These are phyloP conservation scores for Sebastes taczanowskii DNA, from an alignment of 2,797 vertebrate genomes.

Conservation along the genomic window DNA sequence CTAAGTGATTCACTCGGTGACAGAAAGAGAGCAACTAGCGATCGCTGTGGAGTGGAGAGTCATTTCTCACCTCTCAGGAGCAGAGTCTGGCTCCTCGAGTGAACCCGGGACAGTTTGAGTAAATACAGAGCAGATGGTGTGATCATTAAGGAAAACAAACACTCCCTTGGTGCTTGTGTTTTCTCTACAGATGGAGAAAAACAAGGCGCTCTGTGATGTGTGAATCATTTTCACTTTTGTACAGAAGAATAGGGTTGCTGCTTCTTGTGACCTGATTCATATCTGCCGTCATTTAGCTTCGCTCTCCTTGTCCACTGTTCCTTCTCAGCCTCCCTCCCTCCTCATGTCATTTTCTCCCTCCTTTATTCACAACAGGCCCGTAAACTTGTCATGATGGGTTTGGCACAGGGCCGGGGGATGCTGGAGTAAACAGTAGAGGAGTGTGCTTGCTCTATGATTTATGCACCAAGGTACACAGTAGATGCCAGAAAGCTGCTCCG, in stretches of 20 bases:
- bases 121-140: slow-evolving; percentile 65
- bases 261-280: slow-evolving; percentile 47
- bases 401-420: slow-evolving; percentile 1
- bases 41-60: slow-evolving; percentile 32
- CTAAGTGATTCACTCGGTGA: slow-evolving; percentile 57
- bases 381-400: slow-evolving; percentile 29
- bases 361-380: slow-evolving; percentile 28
- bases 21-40: slow-evolving; percentile 40
- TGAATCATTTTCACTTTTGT: slow-evolving; percentile 33
- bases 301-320: background rate
- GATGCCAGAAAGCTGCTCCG: slow-evolving; percentile 28
- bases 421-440: slow-evolving; percentile 13
- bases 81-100: slow-evolving; percentile 33
- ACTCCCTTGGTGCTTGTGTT: slow-evolving; percentile 34
- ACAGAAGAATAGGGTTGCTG: slow-evolving; percentile 3
- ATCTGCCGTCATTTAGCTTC: slow-evolving; percentile 14
- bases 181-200: slow-evolving; percentile 34
- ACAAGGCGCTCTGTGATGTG: slow-evolving; percentile 17
- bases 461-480: slow-evolving; percentile 12
- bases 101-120: slow-evolving; percentile 54
- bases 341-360: slow-evolving; percentile 19
- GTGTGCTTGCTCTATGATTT: slow-evolving; percentile 32
- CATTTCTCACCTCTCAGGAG: slow-evolving; percentile 57
- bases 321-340: background rate
- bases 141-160: slow-evolving; percentile 71